Evolutionary conservation across 2,113 vertebrate genomes (phyloP), one percentile per base, ranked within the genome.

Genomic region (Corythaixoides concolor): DNA sequence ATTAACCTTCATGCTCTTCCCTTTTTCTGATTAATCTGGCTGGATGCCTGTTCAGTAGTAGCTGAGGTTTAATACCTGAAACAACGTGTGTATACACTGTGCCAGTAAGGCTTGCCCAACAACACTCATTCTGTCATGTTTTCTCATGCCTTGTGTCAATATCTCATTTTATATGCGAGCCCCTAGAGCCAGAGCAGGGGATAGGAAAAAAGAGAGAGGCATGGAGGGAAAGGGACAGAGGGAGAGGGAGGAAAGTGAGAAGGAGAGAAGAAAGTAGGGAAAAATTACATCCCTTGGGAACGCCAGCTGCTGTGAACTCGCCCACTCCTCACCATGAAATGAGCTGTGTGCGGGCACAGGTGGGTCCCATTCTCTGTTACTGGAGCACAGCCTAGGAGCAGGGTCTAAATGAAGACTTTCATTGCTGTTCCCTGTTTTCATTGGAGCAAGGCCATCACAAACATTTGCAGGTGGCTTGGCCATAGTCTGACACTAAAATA

Each of bases 391-490:
- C 95, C 96, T 96, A 92, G 47, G 15, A 95, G 30, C 89, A 76
- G 94, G 96, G 97, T 92, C 97, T 98, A 97, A 98, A 98, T 96
- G 97, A 98, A 97, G 98, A 98, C 98, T 98, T 98, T 98, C 98
- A 98, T 98, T 98, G 97, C 98, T 98, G 97, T 98, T 98, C 97
- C 97, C 96, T 98, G 97, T 98, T 98, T 98, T 98, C 89, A 75
- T 98, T 98, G 98, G 98, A 98, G 66, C 81, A 90, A 91, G 94
- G 98, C 98, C 98, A 98, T 97, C 96, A 97, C 98, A 98, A 98
- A 98, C 98, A 98, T 98, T 98, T 98, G 98, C 98, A 98, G 98
- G 98, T 98, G 98, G 98, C 98, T 98, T 98, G 98, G 98, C 98
- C 98, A 98, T 97, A 98, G 98, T 97, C 98, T 98, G 98, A 98